phyloP scores from a whole-genome alignment of 37 sponge, comb jelly and placozoan genomes.

The Oscarella lobularis region DNA sequence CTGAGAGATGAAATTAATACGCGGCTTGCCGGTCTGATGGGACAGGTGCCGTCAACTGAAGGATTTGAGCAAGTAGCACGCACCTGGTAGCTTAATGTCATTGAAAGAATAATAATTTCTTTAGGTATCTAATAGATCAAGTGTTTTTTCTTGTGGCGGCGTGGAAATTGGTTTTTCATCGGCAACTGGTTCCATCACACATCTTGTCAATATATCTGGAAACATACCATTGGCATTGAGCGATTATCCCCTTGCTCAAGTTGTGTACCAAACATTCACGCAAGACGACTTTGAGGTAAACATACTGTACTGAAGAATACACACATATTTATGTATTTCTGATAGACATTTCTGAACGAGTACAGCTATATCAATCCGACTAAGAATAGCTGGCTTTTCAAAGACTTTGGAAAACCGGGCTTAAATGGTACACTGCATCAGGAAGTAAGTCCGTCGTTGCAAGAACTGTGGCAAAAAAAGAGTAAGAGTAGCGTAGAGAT shows the following conservation, averaged over 20 bases:
- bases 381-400: conserved; percentile 6
- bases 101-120: too few relatives aligned
- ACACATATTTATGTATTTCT: not conserved
- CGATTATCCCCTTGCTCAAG: conserved; percentile 10
- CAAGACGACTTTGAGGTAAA: conserved; percentile 13
- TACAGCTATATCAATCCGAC: not conserved
- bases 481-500: not conserved
- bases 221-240: conserved; percentile 3
- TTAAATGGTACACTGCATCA: conserved; percentile 14
- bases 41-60: not conserved
- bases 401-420: conserved; percentile 44
- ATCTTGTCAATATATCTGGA: conserved; percentile 6
- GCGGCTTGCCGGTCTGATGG: conserved; percentile 8
- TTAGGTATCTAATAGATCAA: not conserved
- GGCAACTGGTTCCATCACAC: conserved; percentile 10
- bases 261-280: conserved; percentile 36
- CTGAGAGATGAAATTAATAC: conserved; percentile 9
- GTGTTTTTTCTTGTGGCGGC: conserved; percentile 7
- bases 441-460: not conserved
- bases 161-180: conserved; percentile 19
- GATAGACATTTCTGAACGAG: not conserved
- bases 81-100: conserved; percentile 8
- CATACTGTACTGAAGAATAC: not conserved
- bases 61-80: conserved; percentile 20
- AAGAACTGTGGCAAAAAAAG: conserved; percentile 5